Conservation (phyloP, 1,140 invertebrate species). For the Pseudomyrmex concolor region DNA sequence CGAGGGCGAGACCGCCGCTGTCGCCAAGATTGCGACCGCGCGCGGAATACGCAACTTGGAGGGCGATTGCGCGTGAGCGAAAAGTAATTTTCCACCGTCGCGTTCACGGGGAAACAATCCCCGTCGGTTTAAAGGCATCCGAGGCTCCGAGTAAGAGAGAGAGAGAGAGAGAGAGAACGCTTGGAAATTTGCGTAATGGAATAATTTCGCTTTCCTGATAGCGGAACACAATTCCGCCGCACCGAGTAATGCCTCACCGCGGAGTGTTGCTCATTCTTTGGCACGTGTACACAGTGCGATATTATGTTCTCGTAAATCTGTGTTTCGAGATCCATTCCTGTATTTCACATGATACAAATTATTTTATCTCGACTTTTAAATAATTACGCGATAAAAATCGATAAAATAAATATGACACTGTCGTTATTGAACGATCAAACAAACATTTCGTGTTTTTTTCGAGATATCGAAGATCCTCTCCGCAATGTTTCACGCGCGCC, state of each 20-base stretch:
- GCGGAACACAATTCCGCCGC: conserved; percentile 20
- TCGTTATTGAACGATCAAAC: background rate
- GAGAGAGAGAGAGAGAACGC: conserved; percentile 10
- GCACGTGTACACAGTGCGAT: background rate
- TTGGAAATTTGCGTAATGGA: conserved; percentile 52
- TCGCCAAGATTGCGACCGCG: conserved; percentile 49
- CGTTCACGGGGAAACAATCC: conserved; percentile 48
- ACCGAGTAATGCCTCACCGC: background rate
- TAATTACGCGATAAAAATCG: background rate
- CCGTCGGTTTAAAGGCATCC: conserved; percentile 18
- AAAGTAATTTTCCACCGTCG: conserved; percentile 46
- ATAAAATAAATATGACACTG: background rate
- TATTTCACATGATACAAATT: too few species aligned
- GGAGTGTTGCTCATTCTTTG: background rate
- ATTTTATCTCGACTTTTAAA: background rate
- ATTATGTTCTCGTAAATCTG: background rate
- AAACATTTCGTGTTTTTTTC: background rate
- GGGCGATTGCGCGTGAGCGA: conserved; percentile 45
- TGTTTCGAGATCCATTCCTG: background rate
- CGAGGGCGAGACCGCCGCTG: conserved; percentile 16
- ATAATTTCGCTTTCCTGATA: conserved; percentile 56
- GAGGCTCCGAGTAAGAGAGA: background rate
- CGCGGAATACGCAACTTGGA: conserved; percentile 53
- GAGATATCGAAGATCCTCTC: background rate
- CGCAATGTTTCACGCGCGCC: background rate